Conservation (phyloP, 2,888 invertebrate species). For the Amphipoea lucens region DNA sequence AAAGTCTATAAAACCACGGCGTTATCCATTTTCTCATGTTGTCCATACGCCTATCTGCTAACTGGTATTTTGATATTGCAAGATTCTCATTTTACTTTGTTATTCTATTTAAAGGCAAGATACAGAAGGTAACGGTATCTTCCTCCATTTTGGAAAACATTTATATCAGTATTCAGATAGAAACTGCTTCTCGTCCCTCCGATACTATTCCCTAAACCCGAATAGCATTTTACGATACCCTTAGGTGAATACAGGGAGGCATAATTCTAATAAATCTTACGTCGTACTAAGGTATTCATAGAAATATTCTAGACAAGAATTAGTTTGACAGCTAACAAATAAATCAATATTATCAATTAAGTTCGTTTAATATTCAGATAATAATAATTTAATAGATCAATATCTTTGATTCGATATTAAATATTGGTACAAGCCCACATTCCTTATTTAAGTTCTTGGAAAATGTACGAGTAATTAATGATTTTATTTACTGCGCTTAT, state of each 20-base stretch:
- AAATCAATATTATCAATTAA: constrained; percentile 43
- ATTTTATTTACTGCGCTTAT: constrained; percentile 13
- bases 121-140: neutral
- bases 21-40: neutral
- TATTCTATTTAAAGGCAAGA: neutral
- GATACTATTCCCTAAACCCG: neutral
- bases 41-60: neutral
- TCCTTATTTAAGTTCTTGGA: constrained; percentile 22
- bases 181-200: constrained; percentile 3
- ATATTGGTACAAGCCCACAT: constrained; percentile 13
- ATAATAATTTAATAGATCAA: constrained; percentile 23
- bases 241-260: neutral
- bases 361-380: neutral
- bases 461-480: constrained; percentile 23
- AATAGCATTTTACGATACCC: constrained; percentile 2
- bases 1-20: neutral
- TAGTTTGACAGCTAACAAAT: neutral
- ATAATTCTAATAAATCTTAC: constrained; percentile 8
- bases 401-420: constrained; percentile 25
- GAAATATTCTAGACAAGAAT: constrained; percentile 13
- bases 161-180: neutral
- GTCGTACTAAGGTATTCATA: neutral
- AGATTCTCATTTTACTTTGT: neutral
- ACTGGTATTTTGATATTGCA: neutral
- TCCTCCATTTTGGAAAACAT: neutral